These are phyloP conservation scores for Psammodynastes pulverulentus DNA, from an alignment of 2,113 vertebrate genomes.

Conservation along the genomic window DNA sequence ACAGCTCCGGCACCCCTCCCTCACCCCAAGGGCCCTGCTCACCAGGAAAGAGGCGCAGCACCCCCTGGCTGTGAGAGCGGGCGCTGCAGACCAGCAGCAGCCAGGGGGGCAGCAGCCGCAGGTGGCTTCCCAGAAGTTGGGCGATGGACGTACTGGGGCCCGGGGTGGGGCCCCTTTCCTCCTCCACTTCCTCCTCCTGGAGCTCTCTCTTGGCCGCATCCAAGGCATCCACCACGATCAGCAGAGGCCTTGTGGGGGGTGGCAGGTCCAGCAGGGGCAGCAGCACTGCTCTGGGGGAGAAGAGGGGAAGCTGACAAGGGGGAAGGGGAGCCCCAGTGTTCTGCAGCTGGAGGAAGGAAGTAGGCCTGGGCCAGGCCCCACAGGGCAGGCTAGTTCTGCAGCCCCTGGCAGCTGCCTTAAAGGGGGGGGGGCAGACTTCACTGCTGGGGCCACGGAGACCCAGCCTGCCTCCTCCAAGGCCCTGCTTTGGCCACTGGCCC, in stretches of 20 bases:
- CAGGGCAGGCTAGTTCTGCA: not conserved
- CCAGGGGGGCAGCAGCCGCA: constrained; percentile 76
- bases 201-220: constrained; percentile 57
- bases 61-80: constrained; percentile 71
- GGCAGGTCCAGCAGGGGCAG: constrained; percentile 70
- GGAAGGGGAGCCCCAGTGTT: not conserved
- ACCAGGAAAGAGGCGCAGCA: constrained; percentile 80
- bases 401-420: not conserved
- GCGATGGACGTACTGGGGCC: constrained; percentile 64
- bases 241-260: constrained; percentile 69
- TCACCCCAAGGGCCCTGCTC: not conserved
- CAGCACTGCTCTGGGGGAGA: constrained; percentile 62
- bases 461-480: not conserved
- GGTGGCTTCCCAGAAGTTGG: constrained; percentile 69
- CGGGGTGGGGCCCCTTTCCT: not conserved
- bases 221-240: constrained; percentile 75
- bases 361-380: not conserved
- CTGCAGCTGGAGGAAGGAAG: not conserved
- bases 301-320: not conserved
- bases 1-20: not conserved
- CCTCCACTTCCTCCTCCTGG: not conserved
- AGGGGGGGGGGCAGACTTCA: not conserved
- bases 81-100: constrained; percentile 76
- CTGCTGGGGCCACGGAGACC: not conserved
- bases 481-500: not conserved